These are phyloP conservation scores for Pantherophis vulpinus DNA, from an alignment of 2,797 vertebrate genomes.

Conservation along the genomic window DNA sequence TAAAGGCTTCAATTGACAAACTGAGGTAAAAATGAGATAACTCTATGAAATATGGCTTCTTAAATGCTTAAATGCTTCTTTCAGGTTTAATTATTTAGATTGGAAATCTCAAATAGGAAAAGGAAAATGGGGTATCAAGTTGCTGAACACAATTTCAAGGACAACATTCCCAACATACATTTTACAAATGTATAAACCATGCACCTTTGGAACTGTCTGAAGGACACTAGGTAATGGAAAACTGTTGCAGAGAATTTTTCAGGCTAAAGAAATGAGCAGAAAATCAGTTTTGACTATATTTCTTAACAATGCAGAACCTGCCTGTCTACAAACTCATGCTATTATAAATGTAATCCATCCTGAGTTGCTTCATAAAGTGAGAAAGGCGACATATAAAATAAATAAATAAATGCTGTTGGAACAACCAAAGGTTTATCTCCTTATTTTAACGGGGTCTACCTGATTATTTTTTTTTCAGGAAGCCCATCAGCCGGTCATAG, in stretches of 20 bases:
- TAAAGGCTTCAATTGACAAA: neutral
- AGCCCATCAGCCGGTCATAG: neutral
- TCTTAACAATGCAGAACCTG: neutral
- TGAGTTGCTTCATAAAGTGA: neutral
- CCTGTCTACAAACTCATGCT: neutral
- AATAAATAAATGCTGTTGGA: neutral
- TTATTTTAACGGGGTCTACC: neutral
- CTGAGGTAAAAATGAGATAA: conserved; percentile 1
- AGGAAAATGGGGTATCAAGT: neutral
- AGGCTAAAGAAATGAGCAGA: neutral
- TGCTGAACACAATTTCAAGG: neutral
- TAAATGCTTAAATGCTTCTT: neutral
- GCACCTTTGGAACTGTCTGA: neutral
- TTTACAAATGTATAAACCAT: neutral
- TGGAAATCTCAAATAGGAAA: neutral
- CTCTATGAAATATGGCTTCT: neutral
- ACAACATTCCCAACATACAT: neutral
- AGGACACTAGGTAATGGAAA: neutral
- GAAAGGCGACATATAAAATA: neutral
- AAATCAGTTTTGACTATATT: neutral
- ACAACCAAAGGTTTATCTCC: neutral
- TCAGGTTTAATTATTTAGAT: neutral
- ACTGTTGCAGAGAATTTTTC: neutral
- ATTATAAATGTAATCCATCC: neutral
- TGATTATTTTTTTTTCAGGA: neutral